phyloP scores from a whole-genome alignment of 1,140 invertebrate genomes.

The Pinna nobilis region DNA sequence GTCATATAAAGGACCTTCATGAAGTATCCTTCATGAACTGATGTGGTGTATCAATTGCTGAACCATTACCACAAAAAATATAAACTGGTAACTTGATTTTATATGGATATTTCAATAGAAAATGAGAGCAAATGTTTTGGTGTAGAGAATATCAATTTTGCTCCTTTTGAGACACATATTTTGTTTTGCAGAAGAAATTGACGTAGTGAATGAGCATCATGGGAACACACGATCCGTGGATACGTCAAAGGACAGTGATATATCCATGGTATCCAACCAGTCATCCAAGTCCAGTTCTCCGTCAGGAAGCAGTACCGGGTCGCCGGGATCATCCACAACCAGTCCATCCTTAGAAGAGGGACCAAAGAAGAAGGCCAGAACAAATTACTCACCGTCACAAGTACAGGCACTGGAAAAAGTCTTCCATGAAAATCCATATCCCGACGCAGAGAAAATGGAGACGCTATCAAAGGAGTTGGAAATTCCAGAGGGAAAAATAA shows the following conservation, averaged over 20 bases:
- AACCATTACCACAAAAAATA: no score
- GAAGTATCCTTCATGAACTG: no score
- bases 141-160: no score
- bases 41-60: not conserved
- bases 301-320: slow-evolving; percentile 34
- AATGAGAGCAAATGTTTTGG: no score
- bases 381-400: slow-evolving; percentile 56
- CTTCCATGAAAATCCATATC: slow-evolving; percentile 60
- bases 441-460: slow-evolving; percentile 58
- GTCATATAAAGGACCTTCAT: no score
- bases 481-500: slow-evolving; percentile 56
- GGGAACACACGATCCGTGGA: not conserved
- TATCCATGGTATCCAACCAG: slow-evolving; percentile 43
- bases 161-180: not conserved
- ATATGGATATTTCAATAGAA: no score
- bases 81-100: no score
- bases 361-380: slow-evolving; percentile 53
- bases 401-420: slow-evolving; percentile 54
- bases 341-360: slow-evolving; percentile 11
- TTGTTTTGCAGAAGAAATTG: slow-evolving; percentile 13
- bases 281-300: slow-evolving; percentile 36
- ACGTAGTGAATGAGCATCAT: slow-evolving; percentile 6
- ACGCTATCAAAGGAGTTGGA: slow-evolving; percentile 50
- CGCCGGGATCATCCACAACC: slow-evolving; percentile 39
- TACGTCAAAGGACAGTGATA: slow-evolving; percentile 37